Evolutionary conservation across 2,113 vertebrate species (phyloP), one percentile per base, ranked within the genome.

Genomic region (Alethe castanea): DNA sequence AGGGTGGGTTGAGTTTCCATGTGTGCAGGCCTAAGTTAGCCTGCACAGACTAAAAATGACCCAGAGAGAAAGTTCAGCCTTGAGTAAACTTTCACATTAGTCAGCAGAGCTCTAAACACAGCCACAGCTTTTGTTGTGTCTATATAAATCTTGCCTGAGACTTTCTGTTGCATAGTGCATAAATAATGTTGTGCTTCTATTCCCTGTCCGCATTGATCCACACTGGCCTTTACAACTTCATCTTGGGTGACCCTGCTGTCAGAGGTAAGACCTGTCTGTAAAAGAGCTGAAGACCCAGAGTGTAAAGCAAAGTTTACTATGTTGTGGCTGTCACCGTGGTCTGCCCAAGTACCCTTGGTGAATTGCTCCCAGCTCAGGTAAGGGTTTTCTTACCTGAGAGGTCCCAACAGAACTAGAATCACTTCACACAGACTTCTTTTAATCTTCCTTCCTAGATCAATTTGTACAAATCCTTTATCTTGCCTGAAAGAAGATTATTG

Each of bases 211-310:
- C 71, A 81, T 83, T 78, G 86, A 96, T 92, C 91, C 70, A 29
- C 6, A 2, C 16, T 81, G 87, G 62, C 81, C 82, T 97, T 94
- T 96, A 83, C 56, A 90, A 57, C 82, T 78, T 94, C 82, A 78
- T 77, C 67, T 71, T 31, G 69, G 76, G 53, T 81, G 88, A 95
- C 76, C 69, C 64, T 48, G 61, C n/a, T 22, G n/a, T 57, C 11
- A 9, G 87, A 92, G 86, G 69, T 56, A 88, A 71, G 88, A 90
- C 47, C 72, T 59, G 26, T 48, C 42, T 47, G 47, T 24, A 81
- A 48, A 81, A 66, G 9, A 86, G 25, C 44, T 52, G 61, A 85
- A 53, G 71, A 64, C 3, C 12, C 38, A 81, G 52, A 61, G 47
- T 15, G 31, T 86, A 78, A 86, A 81, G 33, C 40, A 20, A 52